These are phyloP conservation scores for Podargus strigoides DNA, from an alignment of 2,797 vertebrate genomes.

Conservation along the genomic window DNA sequence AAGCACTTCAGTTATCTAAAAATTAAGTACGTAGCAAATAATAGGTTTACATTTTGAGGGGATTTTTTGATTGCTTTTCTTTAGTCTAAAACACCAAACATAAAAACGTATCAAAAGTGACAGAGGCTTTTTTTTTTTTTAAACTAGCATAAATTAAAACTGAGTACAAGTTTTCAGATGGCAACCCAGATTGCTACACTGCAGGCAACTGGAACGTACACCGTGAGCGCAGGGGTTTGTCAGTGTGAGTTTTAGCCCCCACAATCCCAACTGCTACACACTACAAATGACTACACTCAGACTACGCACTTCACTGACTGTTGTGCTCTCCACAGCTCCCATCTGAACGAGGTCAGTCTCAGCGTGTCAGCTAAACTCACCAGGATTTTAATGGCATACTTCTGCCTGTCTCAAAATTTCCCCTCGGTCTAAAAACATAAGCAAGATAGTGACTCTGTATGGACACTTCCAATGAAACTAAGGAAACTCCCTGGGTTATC, in stretches of 20 bases:
- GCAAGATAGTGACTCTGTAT: neutral
- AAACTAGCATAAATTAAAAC: neutral
- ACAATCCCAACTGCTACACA: neutral
- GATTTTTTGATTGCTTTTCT: neutral
- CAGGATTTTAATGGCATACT: neutral
- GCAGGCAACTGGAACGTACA: neutral
- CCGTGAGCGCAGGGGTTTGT: neutral
- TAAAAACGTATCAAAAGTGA: neutral
- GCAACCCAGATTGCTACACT: neutral
- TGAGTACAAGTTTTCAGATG: neutral
- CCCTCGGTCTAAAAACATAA: neutral
- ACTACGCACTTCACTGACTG: fast-evolving
- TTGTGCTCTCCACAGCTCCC: fast-evolving
- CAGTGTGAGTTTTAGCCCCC: neutral
- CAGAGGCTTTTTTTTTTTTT: neutral
- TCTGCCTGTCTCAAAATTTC: neutral
- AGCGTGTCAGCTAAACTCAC: neutral
- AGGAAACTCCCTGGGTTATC: neutral
- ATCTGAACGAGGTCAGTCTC: neutral
- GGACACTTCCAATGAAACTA: neutral
- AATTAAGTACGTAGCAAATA: neutral
- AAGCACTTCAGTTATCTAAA: neutral
- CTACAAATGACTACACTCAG: neutral
- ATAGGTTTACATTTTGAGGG: neutral
- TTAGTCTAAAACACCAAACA: neutral